phyloP scores from a whole-genome alignment of 2,888 invertebrate genomes.

The Metallyticus violacea region DNA sequence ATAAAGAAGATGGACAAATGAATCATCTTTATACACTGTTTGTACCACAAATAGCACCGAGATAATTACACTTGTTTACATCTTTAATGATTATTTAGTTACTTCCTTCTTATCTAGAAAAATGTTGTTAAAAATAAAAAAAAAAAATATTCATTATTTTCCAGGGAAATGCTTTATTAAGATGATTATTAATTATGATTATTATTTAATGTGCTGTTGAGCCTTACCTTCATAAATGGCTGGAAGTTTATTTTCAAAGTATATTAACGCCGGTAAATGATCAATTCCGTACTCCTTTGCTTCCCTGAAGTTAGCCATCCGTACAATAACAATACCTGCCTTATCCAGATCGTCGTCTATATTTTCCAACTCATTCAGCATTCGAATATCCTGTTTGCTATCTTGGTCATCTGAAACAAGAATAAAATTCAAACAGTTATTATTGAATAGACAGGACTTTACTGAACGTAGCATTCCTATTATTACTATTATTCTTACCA shows the following conservation, averaged over 20 bases:
- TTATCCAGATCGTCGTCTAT: conserved; percentile 89
- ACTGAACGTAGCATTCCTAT: too few relatives aligned
- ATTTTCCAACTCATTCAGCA: conserved; percentile 85
- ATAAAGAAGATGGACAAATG: too few relatives aligned
- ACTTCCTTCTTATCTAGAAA: too few relatives aligned
- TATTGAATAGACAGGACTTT: too few relatives aligned
- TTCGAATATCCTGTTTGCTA: conserved; percentile 83
- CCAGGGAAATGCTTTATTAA: not conserved
- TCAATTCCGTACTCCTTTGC: conserved; percentile 89
- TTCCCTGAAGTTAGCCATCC: conserved; percentile 85
- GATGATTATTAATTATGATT: not conserved
- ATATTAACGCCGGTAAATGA: conserved; percentile 79
- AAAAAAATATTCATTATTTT: not conserved
- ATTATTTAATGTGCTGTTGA: not conserved
- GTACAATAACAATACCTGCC: conserved; percentile 85
- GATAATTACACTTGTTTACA: too few relatives aligned
- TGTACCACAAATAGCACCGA: too few relatives aligned
- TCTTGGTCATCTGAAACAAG: conserved; percentile 75
- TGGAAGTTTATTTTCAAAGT: conserved; percentile 89
- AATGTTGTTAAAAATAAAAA: too few relatives aligned
- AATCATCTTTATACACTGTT: too few relatives aligned
- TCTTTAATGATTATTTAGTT: too few relatives aligned
- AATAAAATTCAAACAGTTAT: too few relatives aligned
- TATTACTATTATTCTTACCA: too few relatives aligned
- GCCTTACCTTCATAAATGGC: conserved; percentile 75